Evolutionary conservation across 2,797 vertebrate genomes (phyloP).

Genomic region (Eleutherodactylus coqui): DNA sequence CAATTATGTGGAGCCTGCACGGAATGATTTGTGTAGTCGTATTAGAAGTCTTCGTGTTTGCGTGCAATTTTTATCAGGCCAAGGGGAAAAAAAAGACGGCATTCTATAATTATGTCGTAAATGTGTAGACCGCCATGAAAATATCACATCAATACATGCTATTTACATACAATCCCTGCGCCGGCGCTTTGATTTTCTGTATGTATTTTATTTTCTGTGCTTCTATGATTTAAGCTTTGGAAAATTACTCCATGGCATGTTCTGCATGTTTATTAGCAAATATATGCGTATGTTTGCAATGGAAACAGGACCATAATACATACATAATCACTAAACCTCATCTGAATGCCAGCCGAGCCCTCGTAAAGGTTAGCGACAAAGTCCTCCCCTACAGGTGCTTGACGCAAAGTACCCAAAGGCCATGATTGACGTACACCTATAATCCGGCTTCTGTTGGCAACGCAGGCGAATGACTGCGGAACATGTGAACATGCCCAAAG

Average conservation of each 20-base stretch:
- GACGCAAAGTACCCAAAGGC: no score
- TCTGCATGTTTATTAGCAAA: neutral
- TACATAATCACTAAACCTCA: no score
- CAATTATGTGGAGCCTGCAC: constrained; percentile 61
- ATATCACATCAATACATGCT: neutral
- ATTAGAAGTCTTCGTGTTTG: constrained; percentile 49
- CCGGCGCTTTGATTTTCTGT: neutral
- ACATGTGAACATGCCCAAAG: neutral
- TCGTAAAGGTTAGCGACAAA: neutral
- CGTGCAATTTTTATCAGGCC: constrained; percentile 56
- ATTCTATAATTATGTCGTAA: constrained; percentile 47
- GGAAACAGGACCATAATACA: no score
- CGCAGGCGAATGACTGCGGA: no score
- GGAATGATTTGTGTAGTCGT: constrained; percentile 56
- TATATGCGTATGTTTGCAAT: neutral
- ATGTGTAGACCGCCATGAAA: constrained; percentile 19
- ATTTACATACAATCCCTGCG: no score
- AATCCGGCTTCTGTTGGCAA: no score
- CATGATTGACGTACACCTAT: no score
- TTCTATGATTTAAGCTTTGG: neutral
- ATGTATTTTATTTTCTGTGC: neutral
- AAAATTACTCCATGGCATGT: neutral
- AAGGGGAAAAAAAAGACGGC: constrained; percentile 41
- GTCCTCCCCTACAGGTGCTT: no score
- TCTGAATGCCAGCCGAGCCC: no score